Base-by-base conservation (phyloP, 2,888 invertebrate genomes). In the Phyllotreta cruciferae region DNA sequence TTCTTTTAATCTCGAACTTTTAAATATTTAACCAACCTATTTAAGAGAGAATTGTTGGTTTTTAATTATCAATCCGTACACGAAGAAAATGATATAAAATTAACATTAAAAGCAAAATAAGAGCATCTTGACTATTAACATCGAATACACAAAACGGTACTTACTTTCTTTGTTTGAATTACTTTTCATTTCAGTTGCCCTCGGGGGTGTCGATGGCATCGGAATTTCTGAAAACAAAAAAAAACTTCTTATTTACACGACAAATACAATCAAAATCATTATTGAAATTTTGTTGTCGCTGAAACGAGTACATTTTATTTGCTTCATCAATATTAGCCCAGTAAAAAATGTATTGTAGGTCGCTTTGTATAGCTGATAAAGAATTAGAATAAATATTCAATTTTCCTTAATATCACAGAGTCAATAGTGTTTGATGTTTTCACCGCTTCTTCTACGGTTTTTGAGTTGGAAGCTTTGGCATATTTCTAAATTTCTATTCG, bases 121-220 rank as follows among this genome's bases (percentile, higher is more conserved):
- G 24, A 24, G 24, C 24, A 53, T 53, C 13, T 42, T 35, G 14
- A 56, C n/a, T 56, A 24, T 55, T 7, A n/a, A n/a, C 55, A 34
- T 41, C 41, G 14, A 55, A 42, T n/a, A 11, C 14, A 36, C 38
- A 7, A 53, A 10, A 36, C 11, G 14, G 35, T 63, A 77, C 84
- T 89, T 82, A 90, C 91, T 88, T 83, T 90, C 90, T 87, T 90
- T 90, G 78, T 89, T 89, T 52, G 88, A 84, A 75, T 83, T 88
- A 81, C 90, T 90, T 79, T 89, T 89, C 85, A 90, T 90, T 83
- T 91, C 90, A 60, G 90, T 91, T 68, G 92, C 89, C 84, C 91
- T 88, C 66, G 93, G 90, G 68, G 93, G 90, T 63, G 90, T 90
- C 66, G 94, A 93, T 63, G 93, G 93, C 87, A 92, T 88, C 58